These are phyloP conservation scores for Dysidea cf. avara DNA, from an alignment of 37 sponge, comb jelly and placozoan genomes.

Conservation along the genomic window DNA sequence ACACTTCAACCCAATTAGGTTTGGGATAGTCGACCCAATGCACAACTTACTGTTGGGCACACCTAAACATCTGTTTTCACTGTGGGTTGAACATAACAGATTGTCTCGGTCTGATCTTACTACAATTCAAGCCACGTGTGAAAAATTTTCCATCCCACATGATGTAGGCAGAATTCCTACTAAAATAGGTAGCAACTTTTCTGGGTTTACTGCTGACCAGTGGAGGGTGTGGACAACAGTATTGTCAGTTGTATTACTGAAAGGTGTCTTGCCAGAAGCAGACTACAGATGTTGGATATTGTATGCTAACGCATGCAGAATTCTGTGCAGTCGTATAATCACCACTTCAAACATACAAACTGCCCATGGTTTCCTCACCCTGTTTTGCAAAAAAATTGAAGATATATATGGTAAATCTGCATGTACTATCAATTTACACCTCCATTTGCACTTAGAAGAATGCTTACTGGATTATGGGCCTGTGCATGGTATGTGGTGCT, in stretches of 20 bases:
- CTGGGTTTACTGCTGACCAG: slow-evolving; percentile 66
- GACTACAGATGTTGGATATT: slow-evolving; percentile 34
- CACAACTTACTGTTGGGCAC: too few relatives aligned
- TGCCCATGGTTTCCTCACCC: slow-evolving; percentile 8
- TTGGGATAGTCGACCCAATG: too few relatives aligned
- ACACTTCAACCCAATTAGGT: slow-evolving; percentile 36
- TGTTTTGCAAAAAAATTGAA: slow-evolving; percentile 27
- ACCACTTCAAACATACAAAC: not conserved
- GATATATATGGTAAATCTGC: slow-evolving; percentile 25
- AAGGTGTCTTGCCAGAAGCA: slow-evolving; percentile 4
- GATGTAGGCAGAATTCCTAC: slow-evolving; percentile 49
- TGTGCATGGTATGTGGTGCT: slow-evolving; percentile 47
- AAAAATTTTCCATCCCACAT: slow-evolving; percentile 23
- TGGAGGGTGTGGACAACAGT: slow-evolving; percentile 51
- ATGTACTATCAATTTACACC: slow-evolving; percentile 52
- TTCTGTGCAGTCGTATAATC: slow-evolving; percentile 15
- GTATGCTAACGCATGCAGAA: slow-evolving; percentile 46
- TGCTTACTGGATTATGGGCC: slow-evolving; percentile 55
- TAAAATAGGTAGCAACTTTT: slow-evolving; percentile 44
- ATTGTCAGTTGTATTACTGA: slow-evolving; percentile 13
- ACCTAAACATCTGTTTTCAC: too few relatives aligned
- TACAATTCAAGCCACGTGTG: too few relatives aligned
- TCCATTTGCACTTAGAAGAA: slow-evolving; percentile 36
- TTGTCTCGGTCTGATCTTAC: too few relatives aligned
- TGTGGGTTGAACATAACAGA: too few relatives aligned